A percentile compares a stretch with the other conserved stretches of the same genome.
phyloP scores from a whole-genome alignment of 1,140 invertebrate species.

The Asobara japonica region DNA sequence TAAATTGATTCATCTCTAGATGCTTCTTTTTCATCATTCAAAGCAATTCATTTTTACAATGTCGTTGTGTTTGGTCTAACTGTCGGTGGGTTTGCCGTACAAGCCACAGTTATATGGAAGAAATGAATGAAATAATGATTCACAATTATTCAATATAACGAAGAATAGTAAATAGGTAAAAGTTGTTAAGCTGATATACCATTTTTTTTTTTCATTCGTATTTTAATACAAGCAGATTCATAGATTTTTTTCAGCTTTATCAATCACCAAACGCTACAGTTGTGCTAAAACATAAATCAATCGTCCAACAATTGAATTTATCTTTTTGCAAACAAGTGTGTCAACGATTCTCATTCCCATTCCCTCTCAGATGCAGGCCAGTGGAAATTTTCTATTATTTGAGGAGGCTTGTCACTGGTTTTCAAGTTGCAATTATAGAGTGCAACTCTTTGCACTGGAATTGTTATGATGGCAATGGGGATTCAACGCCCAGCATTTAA shows the following conservation, averaged over 20 bases:
- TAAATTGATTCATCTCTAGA: neutral
- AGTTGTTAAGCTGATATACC: constrained; percentile 17
- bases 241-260: neutral
- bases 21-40: neutral
- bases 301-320: constrained; percentile 18
- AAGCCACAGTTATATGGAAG: neutral
- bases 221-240: constrained; percentile 17
- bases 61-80: constrained; percentile 21
- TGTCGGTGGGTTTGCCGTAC: constrained; percentile 9
- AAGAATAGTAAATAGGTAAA: neutral
- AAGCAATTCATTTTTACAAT: constrained; percentile 3
- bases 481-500: constrained; percentile 20
- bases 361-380: constrained; percentile 15
- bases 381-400: neutral
- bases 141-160: neutral
- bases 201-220: constrained; percentile 11
- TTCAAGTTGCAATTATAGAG: neutral
- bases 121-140: neutral
- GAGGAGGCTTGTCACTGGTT: neutral
- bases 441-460: neutral
- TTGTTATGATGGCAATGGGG: neutral
- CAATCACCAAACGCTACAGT: neutral
- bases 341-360: neutral
- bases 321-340: neutral
- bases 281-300: neutral